Evolutionary conservation across 2,797 vertebrate genomes (phyloP).

Genomic region (Neosalanx taihuensis): DNA sequence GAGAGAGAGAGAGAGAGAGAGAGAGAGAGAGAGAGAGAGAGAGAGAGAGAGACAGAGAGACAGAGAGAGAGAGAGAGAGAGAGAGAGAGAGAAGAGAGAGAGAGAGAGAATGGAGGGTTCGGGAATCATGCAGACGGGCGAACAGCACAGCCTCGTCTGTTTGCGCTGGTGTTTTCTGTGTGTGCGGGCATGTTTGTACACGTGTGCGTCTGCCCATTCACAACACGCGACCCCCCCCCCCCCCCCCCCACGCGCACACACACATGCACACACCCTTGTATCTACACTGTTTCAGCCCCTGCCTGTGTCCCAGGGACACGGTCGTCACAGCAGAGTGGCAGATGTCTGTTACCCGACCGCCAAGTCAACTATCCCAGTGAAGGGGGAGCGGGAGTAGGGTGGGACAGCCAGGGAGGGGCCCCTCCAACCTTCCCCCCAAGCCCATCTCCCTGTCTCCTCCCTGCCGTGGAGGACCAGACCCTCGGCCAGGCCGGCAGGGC

Average conservation of each 20-base stretch:
- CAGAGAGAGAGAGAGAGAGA: too few species aligned
- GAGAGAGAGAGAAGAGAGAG: too few species aligned
- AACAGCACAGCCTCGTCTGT: background rate
- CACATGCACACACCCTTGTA: background rate
- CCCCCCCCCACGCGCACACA: background rate
- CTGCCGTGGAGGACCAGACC: constrained; percentile 28
- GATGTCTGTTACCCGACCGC: constrained; percentile 75
- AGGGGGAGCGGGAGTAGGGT: background rate
- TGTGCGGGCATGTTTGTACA: constrained; percentile 40
- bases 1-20: too few species aligned
- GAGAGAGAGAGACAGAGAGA: too few species aligned
- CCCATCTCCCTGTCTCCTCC: constrained; percentile 10
- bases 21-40: too few species aligned
- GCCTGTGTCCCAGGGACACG: constrained; percentile 65
- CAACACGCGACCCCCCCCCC: constrained; percentile 34
- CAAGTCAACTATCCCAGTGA: constrained; percentile 73
- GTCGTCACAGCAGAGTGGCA: constrained; percentile 62
- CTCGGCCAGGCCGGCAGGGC: constrained; percentile 42
- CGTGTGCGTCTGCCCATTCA: constrained; percentile 50
- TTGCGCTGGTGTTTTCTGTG: constrained; percentile 22
- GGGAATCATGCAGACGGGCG: too few species aligned
- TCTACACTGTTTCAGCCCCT: constrained; percentile 49
- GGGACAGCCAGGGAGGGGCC: background rate
- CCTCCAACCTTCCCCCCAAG: background rate
- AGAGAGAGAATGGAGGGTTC: background rate